Base-by-base conservation (phyloP, 2,113 vertebrate genomes). In the Bolborhynchus lineola region DNA sequence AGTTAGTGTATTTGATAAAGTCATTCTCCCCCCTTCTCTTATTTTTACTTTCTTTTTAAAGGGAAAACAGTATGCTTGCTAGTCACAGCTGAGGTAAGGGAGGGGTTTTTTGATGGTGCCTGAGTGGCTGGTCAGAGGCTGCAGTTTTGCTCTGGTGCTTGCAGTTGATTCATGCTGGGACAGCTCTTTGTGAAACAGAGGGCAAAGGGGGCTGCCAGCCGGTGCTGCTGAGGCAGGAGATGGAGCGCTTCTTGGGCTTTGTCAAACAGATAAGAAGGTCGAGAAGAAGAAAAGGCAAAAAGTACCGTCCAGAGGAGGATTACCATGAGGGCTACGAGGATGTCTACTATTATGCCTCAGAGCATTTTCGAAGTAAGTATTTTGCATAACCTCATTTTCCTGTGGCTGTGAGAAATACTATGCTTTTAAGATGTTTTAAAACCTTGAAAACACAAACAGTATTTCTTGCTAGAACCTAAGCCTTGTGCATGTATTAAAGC, bases 271-370 rank as follows among this genome's bases (percentile, higher is more conserved):
- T 99, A 91, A 97, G 99, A 92, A 98, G 98, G 89, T 99, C 99
- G 1, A 98, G 99, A 96, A 99, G 99, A 96, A 99, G 99, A 97
- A 98, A 99, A 96, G 99, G 99, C 78, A 99, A 99, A 98, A 99
- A 99, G 98, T 99, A 99, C 97, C 98, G 99, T 33, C 99, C 99
- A 1, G 99, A 99, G 97, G 99, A 99, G 98, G 99, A 99, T 97
- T 99, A 99, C 98, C 99, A 99, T 31, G 99, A 99, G 97, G 99
- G 99, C 70, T 99, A 99, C 13, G 99, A 99, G 98, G 99, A 99
- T 94, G 99, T 99, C 94, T 99, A 99, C 98, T 99, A 99, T 97
- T 99, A 99, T 60, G 98, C 99, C 88, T 99, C 99, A 11, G 99
- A 99, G 95, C 98, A 99, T 98, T 98, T 98, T 97, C 98, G 98